Conservation (phyloP, 2,113 vertebrate species). For the Spizaetus ornatus region DNA sequence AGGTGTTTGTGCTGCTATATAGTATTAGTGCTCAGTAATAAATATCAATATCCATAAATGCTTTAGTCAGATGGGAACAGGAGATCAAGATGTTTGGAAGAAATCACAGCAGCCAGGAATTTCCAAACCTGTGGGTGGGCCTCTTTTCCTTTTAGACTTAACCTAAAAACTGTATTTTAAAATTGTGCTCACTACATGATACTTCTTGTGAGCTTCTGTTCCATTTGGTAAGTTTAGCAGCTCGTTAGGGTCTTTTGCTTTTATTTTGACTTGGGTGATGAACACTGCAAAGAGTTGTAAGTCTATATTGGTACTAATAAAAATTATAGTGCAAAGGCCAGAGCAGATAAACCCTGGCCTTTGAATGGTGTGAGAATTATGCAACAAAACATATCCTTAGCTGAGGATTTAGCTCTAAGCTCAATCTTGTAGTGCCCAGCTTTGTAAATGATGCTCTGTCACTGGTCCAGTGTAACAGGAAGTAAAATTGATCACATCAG, state of each 20-base stretch:
- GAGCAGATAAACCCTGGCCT: not conserved
- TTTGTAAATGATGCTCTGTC: not conserved
- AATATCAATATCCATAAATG: not conserved
- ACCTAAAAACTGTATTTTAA: not conserved
- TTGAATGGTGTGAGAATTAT: not conserved
- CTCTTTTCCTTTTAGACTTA: not conserved
- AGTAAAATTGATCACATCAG: fast-evolving
- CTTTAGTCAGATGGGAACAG: not conserved
- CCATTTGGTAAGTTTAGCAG: not conserved
- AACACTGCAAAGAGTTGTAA: not conserved
- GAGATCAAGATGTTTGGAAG: not conserved
- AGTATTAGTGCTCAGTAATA: not conserved
- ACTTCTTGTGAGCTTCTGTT: not conserved
- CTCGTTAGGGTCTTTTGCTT: not conserved
- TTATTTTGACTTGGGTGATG: not conserved
- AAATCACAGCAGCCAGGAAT: not conserved
- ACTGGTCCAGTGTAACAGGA: not conserved
- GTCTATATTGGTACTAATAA: not conserved
- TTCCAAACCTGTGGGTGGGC: not conserved
- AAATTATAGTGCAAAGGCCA: not conserved
- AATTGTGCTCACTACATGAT: not conserved
- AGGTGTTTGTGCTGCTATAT: not conserved
- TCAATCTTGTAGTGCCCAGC: not conserved
- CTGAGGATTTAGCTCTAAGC: not conserved
- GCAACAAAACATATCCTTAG: not conserved